Evolutionary conservation across 2,113 vertebrate species (phyloP).

Genomic region (Illadopsis cleaveri): DNA sequence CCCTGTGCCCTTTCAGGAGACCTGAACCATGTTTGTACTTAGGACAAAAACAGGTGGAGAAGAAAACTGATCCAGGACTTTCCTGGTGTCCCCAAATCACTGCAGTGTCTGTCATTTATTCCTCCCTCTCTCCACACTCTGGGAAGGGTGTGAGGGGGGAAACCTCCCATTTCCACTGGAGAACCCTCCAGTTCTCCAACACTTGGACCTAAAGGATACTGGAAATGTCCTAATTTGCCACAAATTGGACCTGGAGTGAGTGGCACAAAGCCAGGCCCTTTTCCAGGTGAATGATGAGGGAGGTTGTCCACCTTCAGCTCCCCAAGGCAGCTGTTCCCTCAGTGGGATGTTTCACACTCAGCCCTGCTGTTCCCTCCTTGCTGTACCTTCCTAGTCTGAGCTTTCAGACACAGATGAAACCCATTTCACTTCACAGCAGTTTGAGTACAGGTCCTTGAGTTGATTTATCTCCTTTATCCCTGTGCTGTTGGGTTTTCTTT

Average conservation of each 20-base stretch:
- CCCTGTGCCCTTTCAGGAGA: background rate
- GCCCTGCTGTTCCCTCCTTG: background rate
- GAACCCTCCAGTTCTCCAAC: background rate
- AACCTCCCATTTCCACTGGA: background rate
- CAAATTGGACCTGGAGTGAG: background rate
- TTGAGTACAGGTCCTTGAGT: constrained; percentile 38
- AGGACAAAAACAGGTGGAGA: background rate
- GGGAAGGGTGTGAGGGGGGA: background rate
- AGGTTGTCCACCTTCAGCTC: background rate
- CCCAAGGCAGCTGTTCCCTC: background rate
- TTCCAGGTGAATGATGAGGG: background rate
- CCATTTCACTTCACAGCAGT: constrained; percentile 52
- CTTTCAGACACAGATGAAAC: constrained; percentile 17
- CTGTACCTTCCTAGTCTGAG: background rate
- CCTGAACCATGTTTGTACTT: background rate
- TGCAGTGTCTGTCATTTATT: background rate
- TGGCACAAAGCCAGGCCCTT: background rate
- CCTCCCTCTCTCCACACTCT: background rate
- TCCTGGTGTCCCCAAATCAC: background rate
- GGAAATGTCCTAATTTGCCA: background rate
- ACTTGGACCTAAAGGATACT: background rate
- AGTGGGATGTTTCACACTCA: constrained; percentile 4
- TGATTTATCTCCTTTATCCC: constrained; percentile 49
- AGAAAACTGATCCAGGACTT: background rate
- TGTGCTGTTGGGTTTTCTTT: background rate